Base-by-base conservation (phyloP, 2,888 invertebrate genomes). In the Caenorhabditis wallacei region DNA sequence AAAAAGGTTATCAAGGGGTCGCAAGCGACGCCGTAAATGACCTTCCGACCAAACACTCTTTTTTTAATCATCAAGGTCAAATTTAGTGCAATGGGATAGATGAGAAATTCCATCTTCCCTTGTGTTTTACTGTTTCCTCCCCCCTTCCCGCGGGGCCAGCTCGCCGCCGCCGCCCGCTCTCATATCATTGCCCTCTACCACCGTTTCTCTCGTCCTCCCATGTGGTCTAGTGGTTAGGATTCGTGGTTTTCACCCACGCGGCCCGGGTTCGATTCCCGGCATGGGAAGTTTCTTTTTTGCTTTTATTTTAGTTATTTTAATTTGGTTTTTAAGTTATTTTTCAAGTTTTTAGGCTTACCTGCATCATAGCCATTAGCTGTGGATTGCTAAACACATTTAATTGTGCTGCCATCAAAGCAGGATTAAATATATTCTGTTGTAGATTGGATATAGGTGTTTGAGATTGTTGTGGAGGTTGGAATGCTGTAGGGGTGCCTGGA, bases 241-340 rank as follows among this genome's bases (percentile, higher is more conserved):
- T 89, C 87, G 88, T 86, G 89, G 89, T 89, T 89, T 89, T 89
- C 89, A 89, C 88, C 88, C 89, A 86, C 88, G 86, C 88, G 88
- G 88, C 89, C 88, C 89, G 89, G 89, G 89, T 89, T 88, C 89
- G 89, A 89, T 89, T 89, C 89, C 89, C 89, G 89, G 89, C 88
- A 88, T 87, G 88, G 89, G 88, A 89, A 89, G 84, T 72, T 80
- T 70, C 37, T 74, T 74, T 80, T 80, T 80, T 4, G 18, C 11
- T 2, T 53, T 54, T 40, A 37, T 56, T 26, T 3, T 13, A 1
- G 10, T 1, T n/a, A 8, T 10, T 22, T 22, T 22, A 26, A 4
- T 16, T 18, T 10, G 43, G 43, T 43, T 43, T 16, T 43, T 13
- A 16, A 43, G 2, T 8, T 10, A 43, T 13, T 43, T 43, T 43